Conservation (phyloP, 2,113 vertebrate genomes). For the Podarcis cretensis region DNA sequence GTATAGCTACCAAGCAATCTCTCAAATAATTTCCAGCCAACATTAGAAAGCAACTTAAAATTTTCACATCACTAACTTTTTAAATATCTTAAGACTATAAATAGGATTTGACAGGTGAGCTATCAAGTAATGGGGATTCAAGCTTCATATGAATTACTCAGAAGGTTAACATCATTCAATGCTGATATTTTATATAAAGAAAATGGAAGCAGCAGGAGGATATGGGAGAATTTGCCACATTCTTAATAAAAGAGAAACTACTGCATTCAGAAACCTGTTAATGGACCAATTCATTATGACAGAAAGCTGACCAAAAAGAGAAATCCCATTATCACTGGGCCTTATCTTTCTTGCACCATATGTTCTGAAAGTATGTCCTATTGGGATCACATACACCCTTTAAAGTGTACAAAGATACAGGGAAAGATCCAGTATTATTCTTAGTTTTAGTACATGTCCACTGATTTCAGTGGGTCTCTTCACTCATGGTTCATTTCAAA, state of each 20-base stretch:
- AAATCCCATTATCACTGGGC: background rate
- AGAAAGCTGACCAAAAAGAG: slow-evolving; percentile 2
- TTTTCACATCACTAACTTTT: background rate
- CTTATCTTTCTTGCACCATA: background rate
- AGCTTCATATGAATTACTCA: background rate
- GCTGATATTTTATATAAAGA: background rate
- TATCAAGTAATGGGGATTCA: background rate
- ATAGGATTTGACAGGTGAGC: background rate
- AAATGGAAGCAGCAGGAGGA: background rate
- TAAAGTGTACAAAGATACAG: background rate
- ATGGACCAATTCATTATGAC: slow-evolving; percentile 16
- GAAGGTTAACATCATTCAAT: background rate
- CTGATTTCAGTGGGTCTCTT: too few species aligned
- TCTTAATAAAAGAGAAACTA: slow-evolving; percentile 39
- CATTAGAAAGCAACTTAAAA: background rate
- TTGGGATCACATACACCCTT: too few species aligned
- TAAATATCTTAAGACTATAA: background rate
- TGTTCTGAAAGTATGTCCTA: background rate
- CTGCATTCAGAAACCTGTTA: slow-evolving; percentile 20
- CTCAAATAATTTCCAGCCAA: background rate
- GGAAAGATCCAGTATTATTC: too few species aligned
- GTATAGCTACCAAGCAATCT: background rate
- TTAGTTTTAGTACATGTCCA: too few species aligned
- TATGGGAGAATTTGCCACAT: slow-evolving; percentile 18
- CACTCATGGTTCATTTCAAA: background rate